phyloP scores from a whole-genome alignment of 2,888 invertebrate species.

The Pachydiplax longipennis region DNA sequence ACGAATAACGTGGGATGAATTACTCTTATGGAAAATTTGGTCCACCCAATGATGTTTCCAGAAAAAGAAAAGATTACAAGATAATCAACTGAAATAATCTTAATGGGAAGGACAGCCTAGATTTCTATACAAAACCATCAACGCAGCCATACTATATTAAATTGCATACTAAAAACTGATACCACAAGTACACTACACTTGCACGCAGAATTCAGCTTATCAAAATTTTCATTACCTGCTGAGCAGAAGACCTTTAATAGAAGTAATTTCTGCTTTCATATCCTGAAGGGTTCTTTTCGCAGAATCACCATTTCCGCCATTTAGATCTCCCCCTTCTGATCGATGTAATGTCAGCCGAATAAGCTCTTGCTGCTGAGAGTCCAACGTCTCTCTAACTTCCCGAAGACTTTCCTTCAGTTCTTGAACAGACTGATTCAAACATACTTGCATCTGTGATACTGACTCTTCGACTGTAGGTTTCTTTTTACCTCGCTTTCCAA shows the following conservation, averaged over 20 bases:
- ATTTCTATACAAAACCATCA: too few species aligned
- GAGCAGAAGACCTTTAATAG: slow-evolving; percentile 76
- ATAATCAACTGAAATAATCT: too few species aligned
- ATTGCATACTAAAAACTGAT: too few species aligned
- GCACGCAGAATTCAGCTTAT: too few species aligned
- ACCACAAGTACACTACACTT: too few species aligned
- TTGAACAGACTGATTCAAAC: slow-evolving; percentile 66
- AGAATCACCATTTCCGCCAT: slow-evolving; percentile 58
- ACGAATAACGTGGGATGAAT: too few species aligned
- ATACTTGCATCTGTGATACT: slow-evolving; percentile 72
- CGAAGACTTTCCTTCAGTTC: slow-evolving; percentile 72
- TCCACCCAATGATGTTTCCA: too few species aligned
- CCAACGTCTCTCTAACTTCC: slow-evolving; percentile 60
- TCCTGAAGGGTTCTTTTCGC: slow-evolving; percentile 69
- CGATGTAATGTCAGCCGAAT: slow-evolving; percentile 60
- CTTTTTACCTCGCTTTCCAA: slow-evolving; percentile 68
- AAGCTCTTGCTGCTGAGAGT: slow-evolving; percentile 65
- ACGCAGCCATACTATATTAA: too few species aligned
- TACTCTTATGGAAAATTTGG: too few species aligned
- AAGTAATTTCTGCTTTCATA: slow-evolving; percentile 73
- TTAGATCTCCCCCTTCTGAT: slow-evolving; percentile 58
- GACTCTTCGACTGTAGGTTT: slow-evolving; percentile 72
- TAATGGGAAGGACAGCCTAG: too few species aligned
- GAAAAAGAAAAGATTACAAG: too few species aligned
- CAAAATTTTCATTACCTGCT: slow-evolving; percentile 64